A percentile compares a stretch with the other conserved stretches of the same genome.
Evolutionary conservation across 1,140 invertebrate species (phyloP).

Genomic region (Phymorhynchus buccinoides): DNA sequence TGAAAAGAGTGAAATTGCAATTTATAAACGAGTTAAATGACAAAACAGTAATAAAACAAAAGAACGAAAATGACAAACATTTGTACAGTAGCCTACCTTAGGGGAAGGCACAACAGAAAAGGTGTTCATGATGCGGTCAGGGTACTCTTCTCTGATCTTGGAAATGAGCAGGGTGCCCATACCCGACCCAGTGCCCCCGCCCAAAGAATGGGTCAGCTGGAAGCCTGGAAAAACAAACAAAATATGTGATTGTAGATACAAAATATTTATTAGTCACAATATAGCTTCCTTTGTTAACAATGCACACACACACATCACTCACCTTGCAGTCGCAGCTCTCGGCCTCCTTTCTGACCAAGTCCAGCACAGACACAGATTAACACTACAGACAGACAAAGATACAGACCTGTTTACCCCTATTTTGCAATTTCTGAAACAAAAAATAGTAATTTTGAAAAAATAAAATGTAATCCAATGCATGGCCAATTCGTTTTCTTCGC

Average conservation of each 20-base stretch:
- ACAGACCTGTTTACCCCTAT: no score
- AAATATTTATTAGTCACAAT: neutral
- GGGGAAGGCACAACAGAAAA: neutral
- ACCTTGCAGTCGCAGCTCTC: no score
- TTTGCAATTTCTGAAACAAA: no score
- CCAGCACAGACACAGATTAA: neutral
- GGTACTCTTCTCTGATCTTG: neutral
- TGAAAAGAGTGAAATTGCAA: conserved; percentile 90
- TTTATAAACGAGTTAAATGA: conserved; percentile 55
- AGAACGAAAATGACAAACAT: no score
- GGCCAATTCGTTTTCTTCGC: no score
- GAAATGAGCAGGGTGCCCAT: conserved; percentile 75
- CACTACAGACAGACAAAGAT: neutral
- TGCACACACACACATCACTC: neutral
- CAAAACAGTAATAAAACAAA: no score
- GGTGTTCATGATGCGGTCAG: neutral
- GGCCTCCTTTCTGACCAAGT: neutral
- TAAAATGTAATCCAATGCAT: no score
- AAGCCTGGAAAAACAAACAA: conserved; percentile 74
- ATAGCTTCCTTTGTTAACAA: neutral
- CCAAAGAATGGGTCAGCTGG: conserved; percentile 84
- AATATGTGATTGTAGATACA: neutral
- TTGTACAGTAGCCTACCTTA: neutral
- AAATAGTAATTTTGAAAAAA: no score
- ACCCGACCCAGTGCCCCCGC: conserved; percentile 71